Conservation (phyloP, 2,113 vertebrate genomes). For the Tamias sibiricus region DNA sequence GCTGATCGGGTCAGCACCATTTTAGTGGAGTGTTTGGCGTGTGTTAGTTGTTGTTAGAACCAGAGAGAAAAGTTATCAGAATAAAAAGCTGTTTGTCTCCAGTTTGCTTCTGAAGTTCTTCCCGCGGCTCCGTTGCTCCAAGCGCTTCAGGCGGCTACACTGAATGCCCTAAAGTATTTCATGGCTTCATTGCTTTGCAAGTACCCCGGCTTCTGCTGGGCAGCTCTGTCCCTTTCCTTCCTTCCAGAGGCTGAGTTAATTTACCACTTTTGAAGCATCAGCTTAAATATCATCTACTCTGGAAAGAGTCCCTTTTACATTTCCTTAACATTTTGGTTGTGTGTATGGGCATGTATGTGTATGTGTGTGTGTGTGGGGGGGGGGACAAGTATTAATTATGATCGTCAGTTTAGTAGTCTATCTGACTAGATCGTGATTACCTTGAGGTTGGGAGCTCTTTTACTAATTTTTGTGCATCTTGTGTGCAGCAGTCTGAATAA, state of each 20-base stretch:
- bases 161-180: not conserved
- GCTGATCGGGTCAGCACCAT: too few species aligned
- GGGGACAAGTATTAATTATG: not conserved
- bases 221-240: not conserved
- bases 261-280: not conserved
- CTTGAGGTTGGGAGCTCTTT: not conserved
- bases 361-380: not conserved
- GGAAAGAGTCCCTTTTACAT: not conserved
- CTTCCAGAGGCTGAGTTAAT: not conserved
- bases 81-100: too few species aligned
- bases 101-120: too few species aligned
- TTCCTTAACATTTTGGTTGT: not conserved
- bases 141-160: too few species aligned
- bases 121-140: too few species aligned
- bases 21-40: too few species aligned
- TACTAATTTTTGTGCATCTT: not conserved
- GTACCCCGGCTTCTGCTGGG: not conserved
- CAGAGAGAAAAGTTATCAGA: too few species aligned
- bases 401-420: not conserved
- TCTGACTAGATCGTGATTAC: not conserved
- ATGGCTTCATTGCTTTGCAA: not conserved
- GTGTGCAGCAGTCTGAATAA: not conserved
- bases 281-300: not conserved
- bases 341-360: not conserved
- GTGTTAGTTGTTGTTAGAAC: too few species aligned